Conservation (phyloP, 2,797 vertebrate species). For the Helostoma temminkii region DNA sequence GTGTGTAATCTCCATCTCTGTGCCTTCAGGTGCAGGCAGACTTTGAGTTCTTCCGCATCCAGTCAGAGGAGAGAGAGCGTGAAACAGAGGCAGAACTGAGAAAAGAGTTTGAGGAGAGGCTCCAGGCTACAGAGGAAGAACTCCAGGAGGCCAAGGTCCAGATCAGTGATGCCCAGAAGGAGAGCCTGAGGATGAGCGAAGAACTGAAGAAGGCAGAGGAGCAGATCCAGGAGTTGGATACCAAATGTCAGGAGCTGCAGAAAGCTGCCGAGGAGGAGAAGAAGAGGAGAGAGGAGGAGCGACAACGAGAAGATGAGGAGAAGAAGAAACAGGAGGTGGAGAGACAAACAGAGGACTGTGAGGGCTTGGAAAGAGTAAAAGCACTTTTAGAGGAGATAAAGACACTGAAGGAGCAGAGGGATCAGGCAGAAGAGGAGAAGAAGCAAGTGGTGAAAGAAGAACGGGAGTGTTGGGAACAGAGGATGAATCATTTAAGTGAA, state of each 20-base stretch:
- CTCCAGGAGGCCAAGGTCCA: conserved; percentile 77
- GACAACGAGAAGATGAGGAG: conserved; percentile 57
- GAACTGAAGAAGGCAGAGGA: conserved; percentile 78
- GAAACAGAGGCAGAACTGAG: conserved; percentile 82
- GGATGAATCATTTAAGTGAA: conserved; percentile 81
- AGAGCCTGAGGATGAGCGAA: conserved; percentile 69
- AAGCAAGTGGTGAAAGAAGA: conserved; percentile 80
- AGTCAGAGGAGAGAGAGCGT: conserved; percentile 84
- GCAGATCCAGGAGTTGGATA: conserved; percentile 75
- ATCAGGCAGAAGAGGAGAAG: conserved; percentile 75
- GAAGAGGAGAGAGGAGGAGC: conserved; percentile 53
- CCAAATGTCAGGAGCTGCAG: conserved; percentile 75
- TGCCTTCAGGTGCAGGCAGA: conserved; percentile 78
- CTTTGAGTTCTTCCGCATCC: conserved; percentile 78
- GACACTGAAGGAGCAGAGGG: conserved; percentile 77
- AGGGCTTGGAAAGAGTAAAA: conserved; percentile 72
- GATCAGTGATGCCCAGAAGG: conserved; percentile 64
- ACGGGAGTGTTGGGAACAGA: conserved; percentile 77
- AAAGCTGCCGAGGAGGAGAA: conserved; percentile 72
- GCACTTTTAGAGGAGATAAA: conserved; percentile 78
- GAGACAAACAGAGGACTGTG: conserved; percentile 68
- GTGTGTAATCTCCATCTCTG: conserved; percentile 10
- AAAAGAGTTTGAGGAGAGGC: conserved; percentile 84
- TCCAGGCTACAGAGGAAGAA: conserved; percentile 78
- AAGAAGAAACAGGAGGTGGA: conserved; percentile 78